phyloP scores from a whole-genome alignment of 1,140 invertebrate genomes.

The Frieseomelitta varia region DNA sequence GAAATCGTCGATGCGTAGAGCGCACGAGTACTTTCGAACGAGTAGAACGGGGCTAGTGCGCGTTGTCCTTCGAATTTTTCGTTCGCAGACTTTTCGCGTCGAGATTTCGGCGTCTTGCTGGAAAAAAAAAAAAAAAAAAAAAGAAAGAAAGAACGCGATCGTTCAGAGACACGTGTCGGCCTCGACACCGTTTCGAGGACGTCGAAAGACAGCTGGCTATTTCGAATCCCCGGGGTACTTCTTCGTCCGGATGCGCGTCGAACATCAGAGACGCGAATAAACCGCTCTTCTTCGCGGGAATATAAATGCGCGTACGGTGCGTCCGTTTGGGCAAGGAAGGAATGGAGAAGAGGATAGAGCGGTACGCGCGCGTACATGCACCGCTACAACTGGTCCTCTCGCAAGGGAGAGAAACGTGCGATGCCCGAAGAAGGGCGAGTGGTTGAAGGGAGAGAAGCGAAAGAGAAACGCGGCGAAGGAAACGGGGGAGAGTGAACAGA shows the following conservation, averaged over 20 bases:
- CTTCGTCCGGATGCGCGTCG: constrained; percentile 3
- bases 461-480: constrained; percentile 49
- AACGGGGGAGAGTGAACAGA: constrained; percentile 16
- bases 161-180: neutral
- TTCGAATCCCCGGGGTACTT: neutral
- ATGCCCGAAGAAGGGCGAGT: constrained; percentile 23
- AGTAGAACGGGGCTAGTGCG: neutral
- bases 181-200: constrained; percentile 9
- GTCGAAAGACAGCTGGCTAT: neutral
- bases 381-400: constrained; percentile 46
- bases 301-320: constrained; percentile 74
- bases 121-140: neutral
- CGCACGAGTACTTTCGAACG: accelerated
- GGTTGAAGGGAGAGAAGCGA: constrained; percentile 36
- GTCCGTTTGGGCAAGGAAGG: constrained; percentile 25
- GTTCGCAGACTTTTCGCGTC: no score
- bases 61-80: neutral
- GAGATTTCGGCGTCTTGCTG: neutral
- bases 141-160: neutral
- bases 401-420: constrained; percentile 31
- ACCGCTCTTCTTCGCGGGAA: constrained; percentile 51
- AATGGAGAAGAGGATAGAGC: neutral
- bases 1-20: no score
- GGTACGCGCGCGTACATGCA: constrained; percentile 39
- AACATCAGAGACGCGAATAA: constrained; percentile 41